A percentile compares a stretch with the other conserved stretches of the same genome.
Evolutionary conservation across 2,113 vertebrate genomes (phyloP).

Genomic region (Bettongia penicillata): DNA sequence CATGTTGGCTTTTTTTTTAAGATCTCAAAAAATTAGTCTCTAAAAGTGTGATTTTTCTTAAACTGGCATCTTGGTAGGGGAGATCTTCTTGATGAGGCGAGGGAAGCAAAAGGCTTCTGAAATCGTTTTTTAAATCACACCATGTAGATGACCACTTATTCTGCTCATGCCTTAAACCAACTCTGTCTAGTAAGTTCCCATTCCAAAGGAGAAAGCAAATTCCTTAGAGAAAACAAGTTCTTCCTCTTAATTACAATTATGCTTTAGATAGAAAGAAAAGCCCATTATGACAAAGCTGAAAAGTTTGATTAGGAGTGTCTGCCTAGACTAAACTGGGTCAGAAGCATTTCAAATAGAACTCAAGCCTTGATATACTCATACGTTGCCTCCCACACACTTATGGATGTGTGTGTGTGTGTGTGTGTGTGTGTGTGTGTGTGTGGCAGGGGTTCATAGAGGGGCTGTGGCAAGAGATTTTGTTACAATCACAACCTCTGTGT

Average conservation of each 20-base stretch:
- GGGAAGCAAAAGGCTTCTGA: background rate
- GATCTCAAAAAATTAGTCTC: background rate
- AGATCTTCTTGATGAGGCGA: background rate
- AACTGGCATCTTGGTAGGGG: background rate
- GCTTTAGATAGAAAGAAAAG: background rate
- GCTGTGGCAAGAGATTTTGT: background rate
- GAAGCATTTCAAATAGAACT: conserved; percentile 37
- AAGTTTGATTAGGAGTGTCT: background rate
- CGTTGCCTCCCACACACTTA: background rate
- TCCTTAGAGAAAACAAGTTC: background rate
- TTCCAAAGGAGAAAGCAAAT: background rate
- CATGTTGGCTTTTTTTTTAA: background rate
- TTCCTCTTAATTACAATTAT: background rate
- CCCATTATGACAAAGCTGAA: accelerated
- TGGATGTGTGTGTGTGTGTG: background rate
- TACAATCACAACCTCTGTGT: conserved; percentile 46
- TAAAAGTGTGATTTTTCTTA: background rate
- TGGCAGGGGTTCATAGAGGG: background rate
- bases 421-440: background rate
- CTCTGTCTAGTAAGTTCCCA: background rate
- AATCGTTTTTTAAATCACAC: background rate
- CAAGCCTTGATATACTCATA: conserved; percentile 20
- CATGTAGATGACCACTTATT: background rate
- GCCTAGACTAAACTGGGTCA: conserved; percentile 50
- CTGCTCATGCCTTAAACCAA: background rate